Evolutionary conservation across 2,888 invertebrate genomes (phyloP).

Genomic region (Caenorhabditis angaria): DNA sequence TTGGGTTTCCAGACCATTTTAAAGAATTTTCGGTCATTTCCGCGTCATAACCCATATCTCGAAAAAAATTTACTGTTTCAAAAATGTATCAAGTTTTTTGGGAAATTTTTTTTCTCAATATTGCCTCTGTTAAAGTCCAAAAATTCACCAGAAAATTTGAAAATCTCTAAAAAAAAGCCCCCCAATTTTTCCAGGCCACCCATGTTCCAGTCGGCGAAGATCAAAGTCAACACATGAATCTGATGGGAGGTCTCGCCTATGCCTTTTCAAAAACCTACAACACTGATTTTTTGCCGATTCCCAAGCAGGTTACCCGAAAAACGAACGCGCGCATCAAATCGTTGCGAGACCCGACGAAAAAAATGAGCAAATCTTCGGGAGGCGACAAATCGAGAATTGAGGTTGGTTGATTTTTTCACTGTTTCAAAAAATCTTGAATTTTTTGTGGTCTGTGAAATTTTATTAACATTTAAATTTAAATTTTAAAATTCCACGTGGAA

Average conservation of each 20-base stretch:
- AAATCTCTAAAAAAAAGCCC: too few species aligned
- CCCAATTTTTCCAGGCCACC: conserved; percentile 80
- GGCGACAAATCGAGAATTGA: conserved; percentile 83
- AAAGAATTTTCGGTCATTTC: too few species aligned
- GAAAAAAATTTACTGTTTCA: not conserved
- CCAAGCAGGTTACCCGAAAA: conserved; percentile 48
- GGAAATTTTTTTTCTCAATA: not conserved
- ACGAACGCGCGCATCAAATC: conserved; percentile 78
- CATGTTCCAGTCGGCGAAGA: conserved; percentile 95
- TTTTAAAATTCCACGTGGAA: too few species aligned
- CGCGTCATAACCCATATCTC: too few species aligned
- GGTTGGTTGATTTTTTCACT: conserved; percentile 74
- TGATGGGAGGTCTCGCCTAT: conserved; percentile 83
- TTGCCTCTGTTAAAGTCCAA: not conserved
- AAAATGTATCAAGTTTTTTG: not conserved
- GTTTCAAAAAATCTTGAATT: not conserved
- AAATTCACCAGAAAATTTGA: too few species aligned
- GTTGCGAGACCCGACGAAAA: conserved; percentile 85
- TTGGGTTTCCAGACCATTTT: too few species aligned
- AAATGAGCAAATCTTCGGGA: conserved; percentile 96
- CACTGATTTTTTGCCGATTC: conserved; percentile 48
- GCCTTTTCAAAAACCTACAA: conserved; percentile 79
- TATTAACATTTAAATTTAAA: too few species aligned
- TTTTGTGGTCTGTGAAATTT: not conserved
- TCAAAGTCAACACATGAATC: conserved; percentile 86